Evolutionary conservation across 2,113 vertebrate genomes (phyloP).

Genomic region (Odobenus rosmarus): DNA sequence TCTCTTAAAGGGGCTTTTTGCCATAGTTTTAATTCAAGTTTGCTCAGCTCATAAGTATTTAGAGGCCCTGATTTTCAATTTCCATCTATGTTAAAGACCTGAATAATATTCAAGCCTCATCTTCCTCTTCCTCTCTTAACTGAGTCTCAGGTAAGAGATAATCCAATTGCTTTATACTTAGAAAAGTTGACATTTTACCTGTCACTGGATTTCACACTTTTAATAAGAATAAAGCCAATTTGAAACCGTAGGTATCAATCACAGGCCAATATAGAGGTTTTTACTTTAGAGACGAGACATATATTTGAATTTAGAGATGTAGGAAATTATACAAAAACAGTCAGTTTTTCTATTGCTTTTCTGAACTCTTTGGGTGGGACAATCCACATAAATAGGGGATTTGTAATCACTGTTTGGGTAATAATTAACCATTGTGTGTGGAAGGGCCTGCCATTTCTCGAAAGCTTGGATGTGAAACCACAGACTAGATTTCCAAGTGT

Average conservation of each 20-base stretch:
- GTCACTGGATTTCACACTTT: background rate
- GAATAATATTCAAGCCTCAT: background rate
- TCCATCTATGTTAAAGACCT: background rate
- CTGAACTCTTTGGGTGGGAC: background rate
- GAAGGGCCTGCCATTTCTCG: background rate
- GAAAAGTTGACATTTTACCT: background rate
- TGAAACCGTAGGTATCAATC: background rate
- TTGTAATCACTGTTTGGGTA: background rate
- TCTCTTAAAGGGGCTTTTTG: background rate
- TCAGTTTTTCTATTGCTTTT: background rate
- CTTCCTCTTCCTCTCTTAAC: background rate
- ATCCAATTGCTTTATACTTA: background rate
- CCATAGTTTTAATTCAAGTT: background rate
- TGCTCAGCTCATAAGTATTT: background rate
- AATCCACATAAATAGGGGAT: background rate
- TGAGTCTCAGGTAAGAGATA: background rate
- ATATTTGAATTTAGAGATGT: background rate
- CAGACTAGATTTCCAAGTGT: background rate
- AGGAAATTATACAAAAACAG: background rate
- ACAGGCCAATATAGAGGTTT: background rate
- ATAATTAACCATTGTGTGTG: background rate
- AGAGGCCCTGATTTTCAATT: background rate
- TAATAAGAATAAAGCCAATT: conserved; percentile 14
- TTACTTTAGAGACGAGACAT: background rate
- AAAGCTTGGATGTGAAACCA: background rate